These are phyloP conservation scores for Drosophila mayaguana DNA, from an alignment of 2,888 invertebrate species.

Conservation along the genomic window DNA sequence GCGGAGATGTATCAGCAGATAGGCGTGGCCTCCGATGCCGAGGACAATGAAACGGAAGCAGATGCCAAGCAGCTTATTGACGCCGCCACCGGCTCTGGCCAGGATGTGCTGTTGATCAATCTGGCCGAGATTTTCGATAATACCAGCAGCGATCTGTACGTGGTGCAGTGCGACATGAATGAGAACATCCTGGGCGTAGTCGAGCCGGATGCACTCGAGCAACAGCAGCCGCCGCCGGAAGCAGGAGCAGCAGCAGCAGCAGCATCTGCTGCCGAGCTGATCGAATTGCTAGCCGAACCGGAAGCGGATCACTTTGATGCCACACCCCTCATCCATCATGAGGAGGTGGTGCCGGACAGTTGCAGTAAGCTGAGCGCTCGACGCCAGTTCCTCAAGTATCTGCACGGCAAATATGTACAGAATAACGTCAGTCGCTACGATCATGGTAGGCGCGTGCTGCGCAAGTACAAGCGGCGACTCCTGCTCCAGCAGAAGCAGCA, in stretches of 20 bases:
- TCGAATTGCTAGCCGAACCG: constrained; percentile 65
- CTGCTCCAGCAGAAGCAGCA: constrained; percentile 20
- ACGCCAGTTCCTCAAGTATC: constrained; percentile 83
- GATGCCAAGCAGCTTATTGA: constrained; percentile 41
- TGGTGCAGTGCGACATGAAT: constrained; percentile 85
- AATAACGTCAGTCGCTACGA: constrained; percentile 80
- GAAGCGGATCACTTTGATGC: constrained; percentile 57
- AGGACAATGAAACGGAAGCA: constrained; percentile 59
- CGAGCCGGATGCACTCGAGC: constrained; percentile 31
- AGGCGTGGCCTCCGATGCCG: constrained; percentile 78
- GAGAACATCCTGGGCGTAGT: constrained; percentile 82
- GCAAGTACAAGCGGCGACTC: constrained; percentile 80
- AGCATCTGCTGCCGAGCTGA: constrained; percentile 44
- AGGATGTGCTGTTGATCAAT: constrained; percentile 83
- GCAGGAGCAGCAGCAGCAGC: constrained; percentile 5
- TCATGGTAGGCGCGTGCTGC: constrained; percentile 83
- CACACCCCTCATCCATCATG: constrained; percentile 82
- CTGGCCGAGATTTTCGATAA: constrained; percentile 84
- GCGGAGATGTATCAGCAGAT: constrained; percentile 83
- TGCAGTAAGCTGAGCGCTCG: constrained; percentile 69
- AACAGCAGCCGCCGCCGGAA: constrained; percentile 4
- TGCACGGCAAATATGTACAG: constrained; percentile 84
- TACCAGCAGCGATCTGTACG: constrained; percentile 83
- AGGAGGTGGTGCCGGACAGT: constrained; percentile 84
- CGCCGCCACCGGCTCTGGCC: constrained; percentile 40